Base-by-base conservation (phyloP, 1,140 invertebrate genomes). In the Gonioctena quinquepunctata region DNA sequence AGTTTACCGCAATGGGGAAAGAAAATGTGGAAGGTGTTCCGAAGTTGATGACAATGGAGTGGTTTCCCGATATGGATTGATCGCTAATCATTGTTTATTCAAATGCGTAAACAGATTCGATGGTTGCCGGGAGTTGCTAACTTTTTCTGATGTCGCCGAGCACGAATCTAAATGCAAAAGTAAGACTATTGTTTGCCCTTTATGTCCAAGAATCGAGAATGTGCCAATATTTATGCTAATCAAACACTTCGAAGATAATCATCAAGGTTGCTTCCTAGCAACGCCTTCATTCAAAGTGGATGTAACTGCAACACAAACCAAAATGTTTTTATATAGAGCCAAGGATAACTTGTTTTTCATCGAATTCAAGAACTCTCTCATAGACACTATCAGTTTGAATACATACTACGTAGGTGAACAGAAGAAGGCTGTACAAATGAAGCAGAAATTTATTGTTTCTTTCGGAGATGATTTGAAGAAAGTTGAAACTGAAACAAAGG, bases 291-390 rank as follows among this genome's bases (percentile, higher is more conserved):
- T 57, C n/a, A 7, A 22, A 13, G 21, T 57, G 18, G 23, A 22
- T n/a, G 6, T 57, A 2, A 23, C 18, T 23, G 11, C 13, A 5
- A 13, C 13, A 6, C 5, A 2, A 5, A 23, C 23, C 3, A 23
- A n/a, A 22, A 23, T 23, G 13, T 57, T 22, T 3, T n/a, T 57
- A 2, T 23, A 57, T 23, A 19, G 23, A 57, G 7, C 13, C 2
- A 25, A 57, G 0, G 54, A 57, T 22, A 57, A 57, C 5, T 57
- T 57, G 13, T 57, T 57, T 57, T 57, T 57, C 18, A 54, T 54
- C 3, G 21, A 19, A 3, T 54, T 11, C 8, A 54, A 16, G 8
- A 18, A 8, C 21, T n/a, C 16, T 54, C 11, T 16, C 18, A 8
- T 54, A 4, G 21, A 54, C 8, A 16, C 16, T n/a, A 54, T 54